These are phyloP conservation scores for Limulus polyphemus DNA, from an alignment of 2,888 invertebrate genomes.

Conservation along the genomic window DNA sequence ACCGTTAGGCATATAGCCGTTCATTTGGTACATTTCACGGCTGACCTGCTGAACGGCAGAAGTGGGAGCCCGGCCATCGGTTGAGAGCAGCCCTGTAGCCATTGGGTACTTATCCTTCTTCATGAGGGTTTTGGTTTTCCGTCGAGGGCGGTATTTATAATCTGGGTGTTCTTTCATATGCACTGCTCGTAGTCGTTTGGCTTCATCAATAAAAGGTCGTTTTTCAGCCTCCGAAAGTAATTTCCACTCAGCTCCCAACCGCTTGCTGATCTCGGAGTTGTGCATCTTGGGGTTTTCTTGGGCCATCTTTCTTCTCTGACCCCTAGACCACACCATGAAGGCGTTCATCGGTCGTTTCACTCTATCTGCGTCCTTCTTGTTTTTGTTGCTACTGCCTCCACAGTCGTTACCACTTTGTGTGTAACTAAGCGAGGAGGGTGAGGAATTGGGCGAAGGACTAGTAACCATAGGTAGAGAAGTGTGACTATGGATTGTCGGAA, in stretches of 20 bases:
- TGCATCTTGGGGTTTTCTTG: conserved; percentile 95
- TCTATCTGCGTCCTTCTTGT: conserved; percentile 49
- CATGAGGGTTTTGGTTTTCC: conserved; percentile 86
- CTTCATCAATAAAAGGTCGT: conserved; percentile 79
- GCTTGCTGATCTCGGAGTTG: conserved; percentile 85
- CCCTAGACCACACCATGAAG: conserved; percentile 92
- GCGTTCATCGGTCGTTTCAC: conserved; percentile 96
- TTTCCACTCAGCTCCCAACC: conserved; percentile 83
- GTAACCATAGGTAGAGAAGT: no score
- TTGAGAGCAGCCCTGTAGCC: conserved; percentile 26
- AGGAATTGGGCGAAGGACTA: no score
- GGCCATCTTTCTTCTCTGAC: conserved; percentile 81
- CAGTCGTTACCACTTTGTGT: not conserved
- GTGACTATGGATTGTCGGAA: no score
- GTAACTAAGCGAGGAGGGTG: no score
- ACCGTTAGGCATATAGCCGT: conserved; percentile 93
- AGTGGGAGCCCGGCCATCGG: conserved; percentile 30
- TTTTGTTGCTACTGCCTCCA: conserved; percentile 3
- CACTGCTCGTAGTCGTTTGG: conserved; percentile 57
- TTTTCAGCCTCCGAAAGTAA: conserved; percentile 71
- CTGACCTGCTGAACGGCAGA: conserved; percentile 34
- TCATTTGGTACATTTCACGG: conserved; percentile 42
- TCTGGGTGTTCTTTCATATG: conserved; percentile 94
- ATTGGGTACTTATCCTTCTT: conserved; percentile 93
- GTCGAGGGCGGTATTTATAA: conserved; percentile 86